Conservation (phyloP, 2,888 invertebrate species). For the Aleiodes leptofemur region DNA sequence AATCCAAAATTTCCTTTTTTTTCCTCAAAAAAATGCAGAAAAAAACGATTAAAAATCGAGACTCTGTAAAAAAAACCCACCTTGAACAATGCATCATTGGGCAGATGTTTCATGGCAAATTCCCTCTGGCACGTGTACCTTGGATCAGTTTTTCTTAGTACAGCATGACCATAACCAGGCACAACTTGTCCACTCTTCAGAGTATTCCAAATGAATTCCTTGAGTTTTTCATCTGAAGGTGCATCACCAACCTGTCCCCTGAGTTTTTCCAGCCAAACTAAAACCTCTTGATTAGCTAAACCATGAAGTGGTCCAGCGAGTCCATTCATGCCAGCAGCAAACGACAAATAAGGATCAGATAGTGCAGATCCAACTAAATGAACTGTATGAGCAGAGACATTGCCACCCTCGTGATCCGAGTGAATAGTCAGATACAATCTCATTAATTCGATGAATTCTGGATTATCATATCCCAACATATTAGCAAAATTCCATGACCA, state of each 20-base stretch:
- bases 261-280: slow-evolving; percentile 95
- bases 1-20: too few relatives aligned
- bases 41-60: neutral
- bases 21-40: neutral
- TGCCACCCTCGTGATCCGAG: slow-evolving; percentile 96
- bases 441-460: slow-evolving; percentile 92
- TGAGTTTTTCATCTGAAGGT: slow-evolving; percentile 92
- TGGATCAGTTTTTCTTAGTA: slow-evolving; percentile 95
- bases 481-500: slow-evolving; percentile 94
- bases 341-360: slow-evolving; percentile 95
- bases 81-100: slow-evolving; percentile 93
- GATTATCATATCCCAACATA: slow-evolving; percentile 93
- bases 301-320: slow-evolving; percentile 97
- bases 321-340: slow-evolving; percentile 95
- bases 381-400: slow-evolving; percentile 95
- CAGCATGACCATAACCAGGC: slow-evolving; percentile 97
- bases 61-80: slow-evolving; percentile 65
- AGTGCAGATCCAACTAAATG: slow-evolving; percentile 96
- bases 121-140: slow-evolving; percentile 95
- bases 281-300: slow-evolving; percentile 93
- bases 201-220: slow-evolving; percentile 98
- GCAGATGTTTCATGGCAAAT: slow-evolving; percentile 94
- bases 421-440: slow-evolving; percentile 95
- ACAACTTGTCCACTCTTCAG: slow-evolving; percentile 97
- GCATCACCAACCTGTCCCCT: slow-evolving; percentile 90